Percentiles rank a stretch among this genome's conserved stretches.
These are phyloP conservation scores for Aphyosemion australe DNA, from an alignment of 2,113 vertebrate genomes.

Conservation along the genomic window DNA sequence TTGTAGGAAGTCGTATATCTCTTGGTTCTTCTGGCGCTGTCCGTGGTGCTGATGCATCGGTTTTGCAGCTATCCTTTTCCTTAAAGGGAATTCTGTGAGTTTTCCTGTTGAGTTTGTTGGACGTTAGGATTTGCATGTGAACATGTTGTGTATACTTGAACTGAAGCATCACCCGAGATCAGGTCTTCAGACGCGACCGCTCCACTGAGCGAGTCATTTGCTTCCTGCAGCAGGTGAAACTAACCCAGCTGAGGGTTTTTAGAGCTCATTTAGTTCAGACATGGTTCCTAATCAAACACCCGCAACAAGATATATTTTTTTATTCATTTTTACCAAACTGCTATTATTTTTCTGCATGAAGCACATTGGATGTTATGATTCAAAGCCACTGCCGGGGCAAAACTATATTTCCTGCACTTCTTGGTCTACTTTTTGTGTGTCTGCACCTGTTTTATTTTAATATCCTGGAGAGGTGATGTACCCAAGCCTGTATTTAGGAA, in stretches of 20 bases:
- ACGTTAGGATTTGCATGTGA: neutral
- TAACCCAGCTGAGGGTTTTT: neutral
- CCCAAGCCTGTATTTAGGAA: neutral
- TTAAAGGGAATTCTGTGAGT: neutral
- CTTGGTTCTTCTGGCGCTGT: too few relatives aligned
- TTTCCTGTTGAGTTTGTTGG: neutral
- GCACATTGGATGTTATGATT: neutral
- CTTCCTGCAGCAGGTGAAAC: neutral
- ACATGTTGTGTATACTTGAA: neutral
- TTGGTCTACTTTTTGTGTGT: neutral
- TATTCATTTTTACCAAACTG: neutral
- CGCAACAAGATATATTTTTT: neutral
- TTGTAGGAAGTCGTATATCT: too few relatives aligned
- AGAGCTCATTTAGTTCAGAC: neutral
- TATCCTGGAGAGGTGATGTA: neutral
- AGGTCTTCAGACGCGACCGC: neutral
- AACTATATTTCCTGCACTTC: neutral
- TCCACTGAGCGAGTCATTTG: neutral
- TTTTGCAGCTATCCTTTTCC: slow-evolving; percentile 8
- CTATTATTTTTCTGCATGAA: neutral
- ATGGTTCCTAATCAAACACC: neutral
- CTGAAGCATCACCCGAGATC: neutral
- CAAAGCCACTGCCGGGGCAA: neutral
- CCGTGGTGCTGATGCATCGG: neutral
- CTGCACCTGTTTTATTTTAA: neutral